Percentiles rank a stretch among this genome's conserved stretches.
Evolutionary conservation across 2,888 invertebrate genomes (phyloP).

Genomic region (Adela reaumurella): DNA sequence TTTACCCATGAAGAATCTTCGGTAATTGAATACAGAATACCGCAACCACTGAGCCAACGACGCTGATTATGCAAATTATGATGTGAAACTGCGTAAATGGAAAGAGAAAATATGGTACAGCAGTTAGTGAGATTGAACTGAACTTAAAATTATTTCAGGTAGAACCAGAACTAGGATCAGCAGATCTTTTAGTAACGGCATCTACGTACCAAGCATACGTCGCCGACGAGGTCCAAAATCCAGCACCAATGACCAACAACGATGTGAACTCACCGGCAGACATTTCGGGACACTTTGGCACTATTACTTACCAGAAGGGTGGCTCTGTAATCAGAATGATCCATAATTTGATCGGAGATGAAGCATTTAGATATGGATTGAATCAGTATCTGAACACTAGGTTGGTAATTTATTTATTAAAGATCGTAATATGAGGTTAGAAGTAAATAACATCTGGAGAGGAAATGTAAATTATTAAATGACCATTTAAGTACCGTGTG

Average conservation of each 20-base stretch:
- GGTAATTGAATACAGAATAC: too few species aligned
- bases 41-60: too few species aligned
- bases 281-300: slow-evolving; percentile 62
- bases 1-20: too few species aligned
- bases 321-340: slow-evolving; percentile 48
- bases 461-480: too few species aligned
- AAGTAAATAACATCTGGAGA: too few species aligned
- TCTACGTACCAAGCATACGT: slow-evolving; percentile 63
- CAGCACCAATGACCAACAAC: slow-evolving; percentile 54
- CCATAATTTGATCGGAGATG: slow-evolving; percentile 38
- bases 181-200: slow-evolving; percentile 59
- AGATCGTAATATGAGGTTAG: too few species aligned
- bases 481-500: too few species aligned
- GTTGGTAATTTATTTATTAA: slow-evolving; percentile 33
- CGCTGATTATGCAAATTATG: too few species aligned
- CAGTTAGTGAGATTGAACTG: too few species aligned
- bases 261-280: slow-evolving; percentile 59
- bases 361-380: slow-evolving; percentile 25
- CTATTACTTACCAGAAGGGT: slow-evolving; percentile 67
- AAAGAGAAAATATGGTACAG: too few species aligned
- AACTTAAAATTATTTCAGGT: slow-evolving; percentile 35
- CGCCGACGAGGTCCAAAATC: slow-evolving; percentile 48
- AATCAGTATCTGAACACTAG: slow-evolving; percentile 32
- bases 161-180: slow-evolving; percentile 58
- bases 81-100: too few species aligned